Evolutionary conservation across 2,113 vertebrate genomes (phyloP), one percentile per base, ranked within the genome.

Genomic region (Tapirus terrestris): DNA sequence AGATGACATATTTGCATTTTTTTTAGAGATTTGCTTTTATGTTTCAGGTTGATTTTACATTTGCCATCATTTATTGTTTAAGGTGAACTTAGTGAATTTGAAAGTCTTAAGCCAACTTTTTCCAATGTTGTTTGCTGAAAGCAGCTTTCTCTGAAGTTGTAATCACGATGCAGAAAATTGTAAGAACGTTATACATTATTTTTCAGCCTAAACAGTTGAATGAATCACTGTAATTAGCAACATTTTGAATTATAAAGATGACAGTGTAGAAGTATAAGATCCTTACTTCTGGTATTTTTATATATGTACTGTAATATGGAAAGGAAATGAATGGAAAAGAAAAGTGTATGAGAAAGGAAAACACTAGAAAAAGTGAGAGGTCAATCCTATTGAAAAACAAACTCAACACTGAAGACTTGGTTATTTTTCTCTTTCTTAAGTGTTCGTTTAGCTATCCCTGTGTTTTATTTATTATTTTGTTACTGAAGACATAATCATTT

Each of bases 21-120:
- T 90, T 67, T 33, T 96, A 77, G 48, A 84, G 29, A 73, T 96
- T 67, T 97, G 56, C 39, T 97, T 98, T 97, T 18, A 56, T 90
- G 5, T 51, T 60, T 96, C 75, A 96, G 31, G 8, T 70, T 51
- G 36, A 91, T 70, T 90, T 89, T 48, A 43, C 29, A 63, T 73
- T 95, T 86, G n/a, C 17, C 51, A 20, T 72, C 6, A 39, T 45
- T 85, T 67, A 56, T 2, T 96, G 4, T 87, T 81, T 81, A 83
- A 84, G 89, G 67, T 80, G 53, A 3, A 73, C 25, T 86, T 0
- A 63, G 8, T 3, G 1, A 89, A 90, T 94, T 96, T 93, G 83
- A 94, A 95, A 84, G 77, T 90, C 89, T 97, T 89, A 77, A 82
- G 81, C 21, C 51, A 45, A n/a, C 45, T 27, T 82, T 94, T 33